Evolutionary conservation across 2,797 vertebrate genomes (phyloP), one percentile per base, ranked within the genome.

Genomic region (Agapornis canus): DNA sequence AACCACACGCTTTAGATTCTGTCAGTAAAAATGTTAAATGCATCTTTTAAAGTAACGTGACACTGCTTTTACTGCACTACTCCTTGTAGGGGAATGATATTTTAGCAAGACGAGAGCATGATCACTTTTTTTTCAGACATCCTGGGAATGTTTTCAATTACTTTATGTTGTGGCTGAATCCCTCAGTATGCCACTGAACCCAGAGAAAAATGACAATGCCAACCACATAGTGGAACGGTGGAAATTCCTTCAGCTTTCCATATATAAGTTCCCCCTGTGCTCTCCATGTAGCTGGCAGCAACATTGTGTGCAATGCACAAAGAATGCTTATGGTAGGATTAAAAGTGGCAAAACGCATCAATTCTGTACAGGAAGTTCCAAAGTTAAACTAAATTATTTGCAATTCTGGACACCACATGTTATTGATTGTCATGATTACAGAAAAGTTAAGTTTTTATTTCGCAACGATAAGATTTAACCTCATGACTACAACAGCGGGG

Each of bases 11-110:
- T 95, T 97, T 87, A 95, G 80, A 96, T 70, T 95, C 86, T 96
- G 88, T 92, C 94, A 18, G 11, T 96, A 95, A 96, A 97, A 97
- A 96, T 94, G 89, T 87, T 91, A 95, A 97, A 91, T 91, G 86
- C 86, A 95, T 97, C 96, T 96, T 92, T 95, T 94, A 79, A 96
- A 39, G 57, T 95, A 96, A 96, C 66, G 81, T 79, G 80, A 95
- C 86, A 82, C 82, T 90, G 69, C 59, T 96, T 96, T 97, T 89
- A 77, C 90, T 96, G 31, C 23, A 47, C 11, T 89, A 29, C 68
- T 96, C 60, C 59, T 88, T 90, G 71, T 76, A 94, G 9, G 19
- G n/a, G n/a, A 82, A 94, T 86, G 37, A 79, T 97, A 95, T 95
- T 96, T 95, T 94, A 93, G 91, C 52, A 86, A 86, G 63, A 91